phyloP scores from a whole-genome alignment of 2,797 vertebrate genomes.

The Eulemur coronatus region DNA sequence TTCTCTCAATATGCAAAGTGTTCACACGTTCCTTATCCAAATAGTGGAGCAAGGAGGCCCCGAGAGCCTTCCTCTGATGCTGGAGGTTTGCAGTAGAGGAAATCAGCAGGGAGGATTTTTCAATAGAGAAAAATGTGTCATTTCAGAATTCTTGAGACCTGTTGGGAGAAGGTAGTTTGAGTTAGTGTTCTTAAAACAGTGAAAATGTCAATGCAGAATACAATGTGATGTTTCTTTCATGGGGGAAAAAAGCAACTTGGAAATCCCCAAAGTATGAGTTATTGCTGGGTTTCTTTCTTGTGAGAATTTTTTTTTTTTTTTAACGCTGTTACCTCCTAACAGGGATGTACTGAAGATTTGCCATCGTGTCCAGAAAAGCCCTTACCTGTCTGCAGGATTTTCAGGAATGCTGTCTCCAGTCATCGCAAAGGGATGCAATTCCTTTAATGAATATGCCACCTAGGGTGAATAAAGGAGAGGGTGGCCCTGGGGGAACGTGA shows the following conservation, averaged over 20 bases:
- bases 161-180: not conserved
- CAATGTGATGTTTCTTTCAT: not conserved
- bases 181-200: not conserved
- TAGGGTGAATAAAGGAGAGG: not conserved
- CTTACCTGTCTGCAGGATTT: not conserved
- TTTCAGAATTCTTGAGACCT: not conserved
- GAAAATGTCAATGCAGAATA: not conserved
- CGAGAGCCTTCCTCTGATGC: not conserved
- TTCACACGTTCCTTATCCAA: not conserved
- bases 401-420: not conserved
- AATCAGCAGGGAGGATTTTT: not conserved
- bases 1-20: not conserved
- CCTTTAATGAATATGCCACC: not conserved
- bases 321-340: not conserved
- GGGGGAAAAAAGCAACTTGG: not conserved
- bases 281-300: not conserved
- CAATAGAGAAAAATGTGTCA: not conserved
- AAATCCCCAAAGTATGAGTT: conserved; percentile 39
- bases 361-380: not conserved
- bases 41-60: not conserved
- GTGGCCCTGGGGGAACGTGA: not conserved
- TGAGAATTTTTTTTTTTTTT: not conserved
- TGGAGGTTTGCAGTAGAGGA: conserved; percentile 2
- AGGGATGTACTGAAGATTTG: not conserved
- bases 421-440: not conserved